Conservation (phyloP, 2,888 invertebrate genomes). For the Heliconius aoede region DNA sequence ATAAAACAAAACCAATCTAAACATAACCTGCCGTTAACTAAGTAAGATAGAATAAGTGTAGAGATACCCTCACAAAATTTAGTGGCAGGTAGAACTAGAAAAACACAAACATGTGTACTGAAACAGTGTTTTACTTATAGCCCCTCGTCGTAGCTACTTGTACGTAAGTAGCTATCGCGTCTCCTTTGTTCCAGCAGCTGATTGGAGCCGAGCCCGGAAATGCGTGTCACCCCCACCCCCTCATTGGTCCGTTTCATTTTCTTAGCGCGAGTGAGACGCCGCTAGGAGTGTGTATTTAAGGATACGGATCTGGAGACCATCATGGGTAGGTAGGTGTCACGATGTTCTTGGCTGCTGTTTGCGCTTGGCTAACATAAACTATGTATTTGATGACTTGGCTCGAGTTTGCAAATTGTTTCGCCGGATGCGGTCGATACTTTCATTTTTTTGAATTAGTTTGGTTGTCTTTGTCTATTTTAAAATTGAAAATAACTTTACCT, state of each 20-base stretch:
- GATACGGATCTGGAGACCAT: constrained; percentile 77
- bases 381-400: constrained; percentile 69
- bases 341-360: constrained; percentile 73
- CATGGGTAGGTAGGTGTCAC: constrained; percentile 69
- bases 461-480: constrained; percentile 37
- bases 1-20: constrained; percentile 52
- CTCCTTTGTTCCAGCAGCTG: constrained; percentile 85
- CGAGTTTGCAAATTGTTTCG: constrained; percentile 74
- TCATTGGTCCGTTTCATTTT: constrained; percentile 84
- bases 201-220: constrained; percentile 84
- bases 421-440: constrained; percentile 62
- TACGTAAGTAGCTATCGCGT: constrained; percentile 82
- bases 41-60: constrained; percentile 73
- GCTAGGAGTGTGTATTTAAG: constrained; percentile 79
- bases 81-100: constrained; percentile 67
- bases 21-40: constrained; percentile 70
- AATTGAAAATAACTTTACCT: neutral
- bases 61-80: constrained; percentile 71
- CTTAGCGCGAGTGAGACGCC: constrained; percentile 82
- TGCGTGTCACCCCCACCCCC: constrained; percentile 84
- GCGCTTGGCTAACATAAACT: constrained; percentile 75
- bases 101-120: constrained; percentile 62
- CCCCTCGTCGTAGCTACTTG: constrained; percentile 77
- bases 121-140: constrained; percentile 67
- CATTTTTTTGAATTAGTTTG: constrained; percentile 63